phyloP scores from a whole-genome alignment of 2,797 vertebrate genomes.

The Chiroxiphia lanceolata region DNA sequence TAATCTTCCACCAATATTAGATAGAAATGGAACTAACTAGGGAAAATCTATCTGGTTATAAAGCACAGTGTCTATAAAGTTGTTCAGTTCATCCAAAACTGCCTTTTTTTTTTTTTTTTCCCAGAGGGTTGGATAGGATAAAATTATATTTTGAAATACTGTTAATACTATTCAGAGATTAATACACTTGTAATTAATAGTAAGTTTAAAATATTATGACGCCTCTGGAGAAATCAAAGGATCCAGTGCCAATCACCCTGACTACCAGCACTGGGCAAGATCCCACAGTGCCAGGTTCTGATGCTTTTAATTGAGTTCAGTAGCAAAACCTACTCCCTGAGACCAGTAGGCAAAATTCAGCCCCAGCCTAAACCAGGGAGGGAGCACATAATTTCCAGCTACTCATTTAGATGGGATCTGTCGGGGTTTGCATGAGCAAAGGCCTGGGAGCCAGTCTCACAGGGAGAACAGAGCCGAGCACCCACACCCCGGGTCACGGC shows the following conservation, averaged over 20 bases:
- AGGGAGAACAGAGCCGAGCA: not conserved
- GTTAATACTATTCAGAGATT: slow-evolving; percentile 33
- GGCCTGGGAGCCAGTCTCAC: slow-evolving; percentile 13
- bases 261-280: not conserved
- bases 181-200: slow-evolving; percentile 54
- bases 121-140: not conserved
- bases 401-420: not conserved
- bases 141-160: slow-evolving; percentile 60
- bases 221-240: slow-evolving; percentile 55
- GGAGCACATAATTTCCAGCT: not conserved
- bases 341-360: not conserved
- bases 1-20: slow-evolving; percentile 33
- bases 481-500: not conserved
- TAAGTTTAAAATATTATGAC: slow-evolving; percentile 34
- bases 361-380: not conserved
- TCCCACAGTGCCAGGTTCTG: not conserved
- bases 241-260: slow-evolving; percentile 2
- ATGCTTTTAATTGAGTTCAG: not conserved
- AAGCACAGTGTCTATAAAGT: slow-evolving; percentile 41
- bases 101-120: not conserved
- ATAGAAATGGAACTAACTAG: slow-evolving; percentile 42
- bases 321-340: not conserved
- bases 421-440: not conserved
- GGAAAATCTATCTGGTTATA: slow-evolving; percentile 46
- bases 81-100: slow-evolving; percentile 31